Base-by-base conservation (phyloP, 1,140 invertebrate species). In the Steinernema khuongi region DNA sequence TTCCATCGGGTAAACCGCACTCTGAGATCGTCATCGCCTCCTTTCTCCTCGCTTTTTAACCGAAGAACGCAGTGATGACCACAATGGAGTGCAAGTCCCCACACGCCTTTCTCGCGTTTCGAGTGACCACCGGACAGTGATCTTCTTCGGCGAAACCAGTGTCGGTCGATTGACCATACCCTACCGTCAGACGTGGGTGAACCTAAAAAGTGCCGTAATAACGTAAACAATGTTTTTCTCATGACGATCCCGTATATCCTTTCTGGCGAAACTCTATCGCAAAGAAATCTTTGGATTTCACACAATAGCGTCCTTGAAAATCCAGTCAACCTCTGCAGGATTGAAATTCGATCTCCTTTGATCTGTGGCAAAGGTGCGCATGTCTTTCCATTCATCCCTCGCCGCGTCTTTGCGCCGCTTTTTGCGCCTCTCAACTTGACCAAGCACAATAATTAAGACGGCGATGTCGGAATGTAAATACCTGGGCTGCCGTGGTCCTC, bases 71-170 rank as follows among this genome's bases (percentile, higher is more conserved):
- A 81, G 26, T 68, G 70, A 17, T 60, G 72, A n/a, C 80, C 80
- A 50, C 80, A 81, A 67, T 74, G 69, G n/a, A 68, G 69, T 14
- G 80, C 80, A 17, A 81, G 72, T 31, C 80, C 80, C 31, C 50
- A 72, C 28, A 81, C 50, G 70, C 43, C 28, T 17, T 43, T 44
- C 28, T 60, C 50, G 50, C 50, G 50, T 22, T 60, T 60, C 11
- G 50, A 60, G 19, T 60, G 60, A n/a, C 30, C 31, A 50, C 68
- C 33, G 72, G 70, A 11, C 26, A 31, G 22, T n/a, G 68, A 31
- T n/a, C 41, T 14, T 11, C 72, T 18, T 73, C 71, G 2, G 11
- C 72, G 72, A 29, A 74, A 69, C 19, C 29, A 30, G 70, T 74
- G 72, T 7, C 31, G 67, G 70, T 74, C 72, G 14, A 74, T 36